A percentile compares a stretch with the other conserved stretches of the same genome.
Evolutionary conservation across 2,797 vertebrate species (phyloP).

Genomic region (Neosilurus hyrtlii): DNA sequence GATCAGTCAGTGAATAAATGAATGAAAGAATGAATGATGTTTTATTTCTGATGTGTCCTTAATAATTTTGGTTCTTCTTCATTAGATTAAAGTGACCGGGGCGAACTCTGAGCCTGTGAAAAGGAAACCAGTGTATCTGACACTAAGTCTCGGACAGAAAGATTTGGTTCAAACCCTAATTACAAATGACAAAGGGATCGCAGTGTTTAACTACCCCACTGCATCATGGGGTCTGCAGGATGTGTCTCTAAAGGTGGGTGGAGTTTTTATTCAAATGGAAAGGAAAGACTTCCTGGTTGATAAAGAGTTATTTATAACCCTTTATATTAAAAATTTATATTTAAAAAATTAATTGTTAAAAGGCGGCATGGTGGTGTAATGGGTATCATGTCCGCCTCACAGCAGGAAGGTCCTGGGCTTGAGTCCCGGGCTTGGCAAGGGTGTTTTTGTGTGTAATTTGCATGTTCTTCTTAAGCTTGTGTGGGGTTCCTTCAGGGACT

Average conservation of each 20-base stretch:
- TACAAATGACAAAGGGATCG: conserved; percentile 71
- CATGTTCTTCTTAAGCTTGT: too few species aligned
- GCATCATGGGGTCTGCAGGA: conserved; percentile 58
- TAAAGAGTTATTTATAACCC: neutral
- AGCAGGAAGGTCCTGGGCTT: too few species aligned
- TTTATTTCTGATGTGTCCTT: neutral
- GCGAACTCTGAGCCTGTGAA: conserved; percentile 65
- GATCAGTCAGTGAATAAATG: neutral
- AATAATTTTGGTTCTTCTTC: neutral
- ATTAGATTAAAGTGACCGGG: conserved; percentile 73
- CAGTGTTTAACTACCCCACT: conserved; percentile 75
- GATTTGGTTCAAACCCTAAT: conserved; percentile 61
- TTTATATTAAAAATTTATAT: too few species aligned
- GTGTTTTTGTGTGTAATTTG: too few species aligned
- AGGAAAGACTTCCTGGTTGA: neutral
- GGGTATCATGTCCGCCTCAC: too few species aligned
- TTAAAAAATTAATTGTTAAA: too few species aligned
- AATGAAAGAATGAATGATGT: neutral
- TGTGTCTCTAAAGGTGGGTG: conserved; percentile 70
- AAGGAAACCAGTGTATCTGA: conserved; percentile 69
- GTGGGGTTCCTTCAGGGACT: too few species aligned
- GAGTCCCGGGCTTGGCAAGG: too few species aligned
- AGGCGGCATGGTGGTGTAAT: too few species aligned
- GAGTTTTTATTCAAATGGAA: neutral
- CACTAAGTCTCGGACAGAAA: conserved; percentile 20